Base-by-base conservation (phyloP, 1,140 invertebrate genomes). In the Drosophila micromelanica region DNA sequence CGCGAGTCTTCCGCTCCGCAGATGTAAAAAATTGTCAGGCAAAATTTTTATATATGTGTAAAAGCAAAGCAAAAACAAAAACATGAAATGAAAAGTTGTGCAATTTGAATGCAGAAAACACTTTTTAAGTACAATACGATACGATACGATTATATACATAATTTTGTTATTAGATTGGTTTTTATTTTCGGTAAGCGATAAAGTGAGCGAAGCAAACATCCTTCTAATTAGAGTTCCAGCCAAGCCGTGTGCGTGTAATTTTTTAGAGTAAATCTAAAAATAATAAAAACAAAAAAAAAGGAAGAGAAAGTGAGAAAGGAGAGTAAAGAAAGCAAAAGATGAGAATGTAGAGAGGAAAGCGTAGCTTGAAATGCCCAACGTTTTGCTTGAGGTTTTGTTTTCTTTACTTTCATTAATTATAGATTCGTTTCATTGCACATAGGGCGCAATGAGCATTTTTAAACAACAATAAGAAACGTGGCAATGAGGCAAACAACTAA, bases 1-100 rank as follows among this genome's bases (percentile, higher is more conserved):
- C 68, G 60, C 38, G 76, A 87, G 81, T 86, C 81, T 86, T 86
- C 81, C 81, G 82, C 74, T 87, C 74, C 46, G 73, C 78, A 73
- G 75, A 72, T 79, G 62, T 78, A 78, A 54, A 78, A 76, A 46
- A 46, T 46, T 60, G 40, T 57, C 52, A 57, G 43, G 63, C 55
- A 49, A 68, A 60, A 60, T 60, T 69, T 69, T 52, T 71, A 71
- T 64, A 57, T 56, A 71, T 42, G 32, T 37, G 56, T 57, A 64
- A 15, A 38, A 51, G 55, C 51, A 63, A 27, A 49, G 49, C 42
- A 64, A 52, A 38, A 35, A 35, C 32, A 51, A 38, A 37, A 30
- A 48, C 37, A 46, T 51, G 52, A 11, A 37, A 54, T 20, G 38
- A 46, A 52, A 46, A 61, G 40, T 52, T 60, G 52, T 65, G 61